Evolutionary conservation across 2,797 vertebrate genomes (phyloP).

Genomic region (Uromys caudimaculatus): DNA sequence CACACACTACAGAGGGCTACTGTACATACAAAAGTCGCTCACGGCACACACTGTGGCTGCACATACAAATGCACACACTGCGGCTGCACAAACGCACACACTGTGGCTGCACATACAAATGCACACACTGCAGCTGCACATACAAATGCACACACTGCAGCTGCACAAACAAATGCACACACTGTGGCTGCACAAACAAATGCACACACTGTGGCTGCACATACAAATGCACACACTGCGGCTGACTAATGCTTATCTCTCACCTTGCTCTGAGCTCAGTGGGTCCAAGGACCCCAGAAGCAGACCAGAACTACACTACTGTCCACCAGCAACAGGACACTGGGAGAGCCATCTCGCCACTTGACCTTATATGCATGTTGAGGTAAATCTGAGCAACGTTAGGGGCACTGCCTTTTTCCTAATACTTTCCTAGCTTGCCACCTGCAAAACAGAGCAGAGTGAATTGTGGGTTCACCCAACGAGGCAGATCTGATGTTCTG

Average conservation of each 20-base stretch:
- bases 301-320: not conserved
- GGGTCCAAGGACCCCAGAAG: not conserved
- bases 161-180: not conserved
- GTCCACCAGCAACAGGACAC: not conserved
- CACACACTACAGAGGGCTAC: not conserved
- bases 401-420: not conserved
- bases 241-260: not conserved
- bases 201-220: not conserved
- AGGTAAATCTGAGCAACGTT: not conserved
- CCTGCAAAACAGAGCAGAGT: not conserved
- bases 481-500: not conserved
- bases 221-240: not conserved
- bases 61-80: not conserved
- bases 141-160: not conserved
- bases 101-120: not conserved
- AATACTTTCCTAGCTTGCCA: not conserved
- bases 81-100: not conserved
- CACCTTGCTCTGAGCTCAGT: not conserved
- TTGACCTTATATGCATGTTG: not conserved
- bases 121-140: not conserved
- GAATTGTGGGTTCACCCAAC: rapidly evolving
- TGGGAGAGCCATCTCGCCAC: not conserved
- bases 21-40: not conserved
- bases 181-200: not conserved
- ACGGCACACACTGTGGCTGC: not conserved